A percentile compares a stretch with the other conserved stretches of the same genome.
Conservation (phyloP, 1,140 invertebrate genomes). For the Nebria ingens region DNA sequence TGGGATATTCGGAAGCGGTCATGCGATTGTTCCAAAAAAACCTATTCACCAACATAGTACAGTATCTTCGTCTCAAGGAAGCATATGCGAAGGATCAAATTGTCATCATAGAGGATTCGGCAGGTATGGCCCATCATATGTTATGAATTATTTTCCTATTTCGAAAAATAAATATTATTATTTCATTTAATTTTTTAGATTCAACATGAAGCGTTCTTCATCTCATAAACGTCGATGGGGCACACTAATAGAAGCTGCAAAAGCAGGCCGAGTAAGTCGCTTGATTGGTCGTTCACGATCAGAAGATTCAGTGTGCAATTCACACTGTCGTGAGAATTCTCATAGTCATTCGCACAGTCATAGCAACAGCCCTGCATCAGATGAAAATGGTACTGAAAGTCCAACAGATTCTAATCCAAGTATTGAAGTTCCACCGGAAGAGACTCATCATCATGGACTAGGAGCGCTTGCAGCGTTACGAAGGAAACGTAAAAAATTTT, state of each 20-base stretch:
- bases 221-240: conserved; percentile 64
- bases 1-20: conserved; percentile 34
- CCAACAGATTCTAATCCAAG: conserved; percentile 38
- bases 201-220: conserved; percentile 45
- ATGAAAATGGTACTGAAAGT: conserved; percentile 27
- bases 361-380: conserved; percentile 33
- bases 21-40: conserved; percentile 22
- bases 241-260: conserved; percentile 76
- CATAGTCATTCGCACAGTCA: conserved; percentile 33
- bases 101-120: conserved; percentile 22
- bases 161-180: not conserved
- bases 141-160: not conserved
- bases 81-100: conserved; percentile 30
- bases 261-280: conserved; percentile 59
- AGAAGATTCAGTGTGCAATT: conserved; percentile 74
- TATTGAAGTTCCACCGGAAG: conserved; percentile 26
- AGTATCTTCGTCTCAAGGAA: conserved; percentile 33
- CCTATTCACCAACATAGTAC: conserved; percentile 30
- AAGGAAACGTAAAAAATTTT: conserved; percentile 69
- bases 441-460: not conserved
- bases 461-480: conserved; percentile 56
- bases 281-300: conserved; percentile 65
- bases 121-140: no score
- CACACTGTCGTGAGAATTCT: conserved; percentile 38
- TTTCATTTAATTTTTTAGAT: conserved; percentile 23